Conservation (phyloP, 2,888 invertebrate genomes). For the Rotaria magnacalcarata region DNA sequence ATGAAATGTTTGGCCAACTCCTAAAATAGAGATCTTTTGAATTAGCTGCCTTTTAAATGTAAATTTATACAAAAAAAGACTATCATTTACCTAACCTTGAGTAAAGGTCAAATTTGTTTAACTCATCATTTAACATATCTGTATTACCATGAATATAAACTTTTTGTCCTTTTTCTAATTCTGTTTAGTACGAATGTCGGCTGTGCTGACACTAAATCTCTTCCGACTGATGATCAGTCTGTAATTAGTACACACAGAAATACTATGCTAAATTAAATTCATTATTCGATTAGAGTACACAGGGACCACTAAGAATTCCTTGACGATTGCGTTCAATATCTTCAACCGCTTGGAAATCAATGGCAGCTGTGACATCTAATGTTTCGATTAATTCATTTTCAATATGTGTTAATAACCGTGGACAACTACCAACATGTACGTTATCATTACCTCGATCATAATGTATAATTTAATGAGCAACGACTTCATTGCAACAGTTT, state of each 20-base stretch:
- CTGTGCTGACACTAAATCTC: neutral
- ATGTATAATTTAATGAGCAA: neutral
- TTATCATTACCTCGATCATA: neutral
- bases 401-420: neutral
- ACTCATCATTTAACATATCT: neutral
- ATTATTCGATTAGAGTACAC: neutral
- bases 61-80: neutral
- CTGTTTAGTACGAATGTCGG: neutral
- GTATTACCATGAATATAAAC: neutral
- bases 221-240: neutral
- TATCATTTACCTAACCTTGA: neutral
- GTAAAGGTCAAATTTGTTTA: neutral
- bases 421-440: neutral
- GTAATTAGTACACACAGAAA: neutral
- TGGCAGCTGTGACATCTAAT: neutral
- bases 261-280: neutral
- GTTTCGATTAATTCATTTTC: neutral
- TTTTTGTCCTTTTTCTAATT: neutral
- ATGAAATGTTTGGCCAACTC: slow-evolving; percentile 14
- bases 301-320: neutral
- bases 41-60: neutral
- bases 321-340: neutral
- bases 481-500: neutral
- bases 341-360: neutral
- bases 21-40: neutral